Base-by-base conservation (phyloP, 2,888 invertebrate species). In the Coelopa pilipes region DNA sequence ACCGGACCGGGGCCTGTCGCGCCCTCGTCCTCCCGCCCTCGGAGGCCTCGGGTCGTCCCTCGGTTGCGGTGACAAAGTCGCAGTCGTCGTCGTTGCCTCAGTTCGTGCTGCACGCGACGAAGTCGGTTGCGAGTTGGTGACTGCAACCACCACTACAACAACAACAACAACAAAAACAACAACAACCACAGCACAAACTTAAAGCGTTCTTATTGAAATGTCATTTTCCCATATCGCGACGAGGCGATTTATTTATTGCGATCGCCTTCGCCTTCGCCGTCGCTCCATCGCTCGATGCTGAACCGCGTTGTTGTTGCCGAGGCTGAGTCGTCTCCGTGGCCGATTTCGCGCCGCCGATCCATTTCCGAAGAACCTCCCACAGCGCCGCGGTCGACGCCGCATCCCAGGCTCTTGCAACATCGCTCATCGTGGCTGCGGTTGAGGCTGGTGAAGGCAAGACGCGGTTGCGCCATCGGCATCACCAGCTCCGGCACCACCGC, bases 171-270 rank as follows among this genome's bases (percentile, higher is more conserved):
- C 45, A 65, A n/a, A n/a, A n/a, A 65, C 46, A 47, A 19, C 46
- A 65, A 65, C 47, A 65, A 65, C 34, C 17, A 47, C 11, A 17
- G 10, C 45, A 63, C 45, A n/a, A 65, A 65, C 13, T 46, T 17
- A 46, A 46, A 47, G 12, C 70, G 21, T 49, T 59, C 60, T 70
- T 70, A 70, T 70, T 60, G 70, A 70, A 59, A 49, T 70, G 70
- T 70, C 70, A 70, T 59, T 57, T n/a, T 57, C 46, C 15, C 69
- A 69, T 69, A 69, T 69, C 69, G 67, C 59, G 76, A 76, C 71
- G 77, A 80, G 78, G 57, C 46, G 69, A 55, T 69, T 69, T 69
- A 69, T 69, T 69, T 69, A 69, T 57, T 80, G 80, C 46, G 74
- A 34, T 60, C 67, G 79, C 78, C 50, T 49, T 60, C 67, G 79